Base-by-base conservation (phyloP, 2,797 vertebrate genomes). In the Dicrostonyx torquatus region DNA sequence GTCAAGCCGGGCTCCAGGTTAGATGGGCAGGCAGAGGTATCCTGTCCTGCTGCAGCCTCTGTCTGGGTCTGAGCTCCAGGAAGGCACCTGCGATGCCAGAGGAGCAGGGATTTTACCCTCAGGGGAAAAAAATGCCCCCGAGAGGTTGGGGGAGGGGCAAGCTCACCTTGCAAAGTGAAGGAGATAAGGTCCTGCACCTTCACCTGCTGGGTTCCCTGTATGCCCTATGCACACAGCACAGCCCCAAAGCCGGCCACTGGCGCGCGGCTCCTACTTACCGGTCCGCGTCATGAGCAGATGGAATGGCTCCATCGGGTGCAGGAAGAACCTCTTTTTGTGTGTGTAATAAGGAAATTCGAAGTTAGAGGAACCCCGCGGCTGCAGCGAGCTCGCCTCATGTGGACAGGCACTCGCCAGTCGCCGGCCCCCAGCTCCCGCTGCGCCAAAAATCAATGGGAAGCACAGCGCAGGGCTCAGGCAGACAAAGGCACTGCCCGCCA, bases 241-340 rank as follows among this genome's bases (percentile, higher is more conserved):
- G 26, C 96, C 97, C 92, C 97, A 85, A 90, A 24, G 97, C 96
- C 97, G 91, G 97, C 97, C 90, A 94, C 93, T 98, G 98, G 97
- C 97, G 96, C 96, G 86, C 97, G 90, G 97, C 97, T 98, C 98
- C 98, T 98, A 98, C 98, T 99, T 98, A 98, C 98, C 98, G 97
- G 93, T 97, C 97, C 98, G 98, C 98, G 98, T 99, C 99, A 99
- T 99, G 99, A 99, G 99, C 98, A 98, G 98, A 98, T 98, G 98
- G 98, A 99, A 99, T 98, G 98, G 99, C 98, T 98, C 98, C 98
- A 98, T 98, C 98, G 98, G 98, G 98, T 97, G 64, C 84, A 96
- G 98, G 97, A 98, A 97, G 97, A 98, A 97, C 95, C 96, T 96
- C 96, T 97, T 77, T 98, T 98, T 98, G 98, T 87, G 84, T 58